phyloP scores from a whole-genome alignment of 2,888 invertebrate species.

The Microplitis deprimator region DNA sequence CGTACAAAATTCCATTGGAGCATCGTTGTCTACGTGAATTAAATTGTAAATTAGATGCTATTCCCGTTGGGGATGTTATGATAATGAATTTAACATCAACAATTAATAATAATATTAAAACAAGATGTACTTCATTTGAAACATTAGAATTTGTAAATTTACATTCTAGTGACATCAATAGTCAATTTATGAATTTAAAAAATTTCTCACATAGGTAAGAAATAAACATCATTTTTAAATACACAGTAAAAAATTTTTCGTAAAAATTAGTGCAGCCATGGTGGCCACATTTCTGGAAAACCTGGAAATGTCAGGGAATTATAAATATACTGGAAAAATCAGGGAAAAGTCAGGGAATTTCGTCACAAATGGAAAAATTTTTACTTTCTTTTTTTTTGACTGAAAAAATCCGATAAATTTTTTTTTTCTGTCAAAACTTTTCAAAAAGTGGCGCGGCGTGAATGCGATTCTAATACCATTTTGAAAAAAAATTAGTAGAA shows the following conservation, averaged over 20 bases:
- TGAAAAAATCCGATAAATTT: too few species aligned
- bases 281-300: too few species aligned
- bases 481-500: too few species aligned
- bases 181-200: slow-evolving; percentile 60
- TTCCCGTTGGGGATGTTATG: slow-evolving; percentile 62
- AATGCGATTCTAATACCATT: too few species aligned
- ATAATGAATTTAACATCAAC: slow-evolving; percentile 60
- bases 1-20: slow-evolving; percentile 56
- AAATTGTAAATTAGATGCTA: slow-evolving; percentile 60
- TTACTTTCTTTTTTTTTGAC: too few species aligned
- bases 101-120: slow-evolving; percentile 32
- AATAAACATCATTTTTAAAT: neutral
- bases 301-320: too few species aligned
- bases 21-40: slow-evolving; percentile 45
- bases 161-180: slow-evolving; percentile 54
- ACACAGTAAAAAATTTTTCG: neutral
- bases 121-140: slow-evolving; percentile 53
- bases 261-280: neutral
- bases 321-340: too few species aligned
- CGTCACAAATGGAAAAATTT: too few species aligned
- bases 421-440: too few species aligned
- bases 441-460: too few species aligned
- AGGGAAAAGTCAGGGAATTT: too few species aligned
- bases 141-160: slow-evolving; percentile 61
- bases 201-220: slow-evolving; percentile 61